Base-by-base conservation (phyloP, 2,797 vertebrate genomes). In the Chloroceryle inda region DNA sequence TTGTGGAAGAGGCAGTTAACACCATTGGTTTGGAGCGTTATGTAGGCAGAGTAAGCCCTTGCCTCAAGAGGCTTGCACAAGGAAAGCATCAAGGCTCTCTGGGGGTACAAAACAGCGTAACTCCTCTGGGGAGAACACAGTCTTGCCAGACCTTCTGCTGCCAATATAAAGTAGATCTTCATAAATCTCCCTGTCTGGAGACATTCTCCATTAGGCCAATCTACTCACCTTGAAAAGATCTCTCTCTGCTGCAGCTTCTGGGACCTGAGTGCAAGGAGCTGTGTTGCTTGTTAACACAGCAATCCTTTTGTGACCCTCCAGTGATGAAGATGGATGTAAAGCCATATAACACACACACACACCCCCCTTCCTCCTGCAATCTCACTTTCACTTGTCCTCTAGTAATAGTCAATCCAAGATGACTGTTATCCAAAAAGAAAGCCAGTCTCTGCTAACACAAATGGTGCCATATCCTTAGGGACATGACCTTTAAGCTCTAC, bases 271-370 rank as follows among this genome's bases (percentile, higher is more conserved):
- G 71, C 92, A 67, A 9, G 33, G 77, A 92, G 84, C 91, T 42
- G 53, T 61, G 72, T 58, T 85, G 79, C 90, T 91, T 94, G 89
- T 94, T 94, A 94, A 86, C 83, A 59, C 71, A 75, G 77, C 85
- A 58, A 77, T 92, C 80, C 66, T 69, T 94, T 82, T 2, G 1
- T 87, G 91, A 94, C 88, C 91, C 62, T 87, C 26, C 2, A 0
- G 49, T 89, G 89, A 96, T 83, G 85, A 95, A 95, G 92, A 97
- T 96, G 86, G 88, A 96, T 96, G 85, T 92, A 85, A 95, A 95
- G 89, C n/a, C 63, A 92, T 79, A 26, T 42, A 85, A 63, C 61
- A 63, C 3, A n/a, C n/a, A n/a, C n/a, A n/a, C n/a, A n/a, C 14
- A 20, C 35, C 52, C 38, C 19, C 22, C 17, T 23, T 40, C 13